Conservation (phyloP, 2,888 invertebrate species). For the Camptogramma bilineatum region DNA sequence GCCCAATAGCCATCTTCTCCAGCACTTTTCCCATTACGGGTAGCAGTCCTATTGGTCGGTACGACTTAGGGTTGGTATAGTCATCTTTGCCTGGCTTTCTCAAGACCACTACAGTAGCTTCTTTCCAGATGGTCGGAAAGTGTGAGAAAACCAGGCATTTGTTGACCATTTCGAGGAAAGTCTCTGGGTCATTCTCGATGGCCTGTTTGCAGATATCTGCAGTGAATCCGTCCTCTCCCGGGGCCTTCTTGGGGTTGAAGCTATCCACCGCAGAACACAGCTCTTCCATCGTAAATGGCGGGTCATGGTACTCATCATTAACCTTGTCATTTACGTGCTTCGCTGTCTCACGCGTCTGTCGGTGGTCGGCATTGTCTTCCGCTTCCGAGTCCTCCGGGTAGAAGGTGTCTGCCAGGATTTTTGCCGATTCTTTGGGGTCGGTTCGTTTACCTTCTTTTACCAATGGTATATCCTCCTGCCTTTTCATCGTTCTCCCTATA, state of each 20-base stretch:
- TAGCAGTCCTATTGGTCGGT: not conserved
- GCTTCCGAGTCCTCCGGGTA: slow-evolving; percentile 21
- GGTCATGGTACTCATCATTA: slow-evolving; percentile 25
- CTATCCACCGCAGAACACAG: slow-evolving; percentile 1
- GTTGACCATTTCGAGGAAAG: slow-evolving; percentile 7
- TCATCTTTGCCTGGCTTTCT: not conserved
- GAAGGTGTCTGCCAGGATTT: slow-evolving; percentile 16
- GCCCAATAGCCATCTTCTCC: no score
- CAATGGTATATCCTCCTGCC: slow-evolving; percentile 11
- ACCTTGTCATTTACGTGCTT: slow-evolving; percentile 15
- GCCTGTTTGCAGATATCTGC: slow-evolving; percentile 34
- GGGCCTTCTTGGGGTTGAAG: slow-evolving; percentile 41
- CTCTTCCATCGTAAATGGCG: slow-evolving; percentile 33
- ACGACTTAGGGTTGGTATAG: not conserved
- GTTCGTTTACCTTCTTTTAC: not conserved
- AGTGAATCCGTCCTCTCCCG: slow-evolving; percentile 13
- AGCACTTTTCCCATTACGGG: not conserved
- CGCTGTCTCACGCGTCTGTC: not conserved
- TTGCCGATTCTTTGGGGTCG: slow-evolving; percentile 4
- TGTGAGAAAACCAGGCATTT: slow-evolving; percentile 32
- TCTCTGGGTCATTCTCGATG: slow-evolving; percentile 30
- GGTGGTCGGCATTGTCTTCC: slow-evolving; percentile 20
- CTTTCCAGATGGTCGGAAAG: slow-evolving; percentile 29
- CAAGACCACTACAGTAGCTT: not conserved
- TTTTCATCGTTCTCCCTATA: slow-evolving; percentile 3